Percentiles rank a stretch among this genome's conserved stretches.
Conservation (phyloP, 2,888 invertebrate genomes). For the Boloria euphrosyne region DNA sequence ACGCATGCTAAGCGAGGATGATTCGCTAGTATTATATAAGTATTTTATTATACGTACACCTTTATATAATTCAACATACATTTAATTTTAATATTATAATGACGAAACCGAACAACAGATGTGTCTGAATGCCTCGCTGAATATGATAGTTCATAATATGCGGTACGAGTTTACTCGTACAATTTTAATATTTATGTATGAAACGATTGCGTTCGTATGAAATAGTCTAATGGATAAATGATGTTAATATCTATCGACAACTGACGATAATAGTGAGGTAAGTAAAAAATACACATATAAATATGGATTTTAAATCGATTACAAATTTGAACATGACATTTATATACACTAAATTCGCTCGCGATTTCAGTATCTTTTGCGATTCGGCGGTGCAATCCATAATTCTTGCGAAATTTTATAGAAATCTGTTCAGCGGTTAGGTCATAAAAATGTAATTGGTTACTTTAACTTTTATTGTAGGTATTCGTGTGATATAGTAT, state of each 20-base stretch:
- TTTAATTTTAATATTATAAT: conserved; percentile 19
- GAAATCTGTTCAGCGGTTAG: no score
- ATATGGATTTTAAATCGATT: no score
- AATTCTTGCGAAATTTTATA: no score
- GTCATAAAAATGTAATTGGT: no score
- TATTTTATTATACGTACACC: background rate
- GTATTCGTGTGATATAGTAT: no score
- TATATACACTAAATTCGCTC: no score
- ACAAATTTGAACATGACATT: no score
- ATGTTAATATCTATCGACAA: background rate
- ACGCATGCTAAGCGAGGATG: background rate
- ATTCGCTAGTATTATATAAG: background rate
- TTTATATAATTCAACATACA: conserved; percentile 14
- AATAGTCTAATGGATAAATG: background rate
- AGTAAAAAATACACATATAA: no score
- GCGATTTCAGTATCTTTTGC: no score
- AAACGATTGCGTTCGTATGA: background rate
- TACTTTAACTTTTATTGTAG: no score
- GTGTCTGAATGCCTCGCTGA: conserved; percentile 11
- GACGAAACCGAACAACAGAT: conserved; percentile 14
- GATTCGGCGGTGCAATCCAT: no score
- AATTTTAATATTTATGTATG: conserved; percentile 3
- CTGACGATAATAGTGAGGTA: no score
- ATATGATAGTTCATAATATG: background rate
- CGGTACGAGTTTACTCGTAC: conserved; percentile 1